phyloP scores from a whole-genome alignment of 2,113 vertebrate genomes.

The Brachyhypopomus gauderio region DNA sequence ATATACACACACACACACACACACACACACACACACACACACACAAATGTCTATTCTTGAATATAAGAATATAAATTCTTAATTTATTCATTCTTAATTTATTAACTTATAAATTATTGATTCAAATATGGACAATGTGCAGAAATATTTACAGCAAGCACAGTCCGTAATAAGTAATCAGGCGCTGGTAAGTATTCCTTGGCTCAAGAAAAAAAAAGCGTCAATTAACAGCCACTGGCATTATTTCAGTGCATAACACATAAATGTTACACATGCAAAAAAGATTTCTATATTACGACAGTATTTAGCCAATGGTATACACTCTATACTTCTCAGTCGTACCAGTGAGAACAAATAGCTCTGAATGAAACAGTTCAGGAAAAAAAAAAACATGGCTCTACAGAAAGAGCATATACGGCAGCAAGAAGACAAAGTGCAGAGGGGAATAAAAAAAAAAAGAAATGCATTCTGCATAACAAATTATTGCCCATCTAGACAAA shows the following conservation, averaged over 20 bases:
- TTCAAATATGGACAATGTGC: no score
- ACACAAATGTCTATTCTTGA: no score
- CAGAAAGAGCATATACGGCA: not conserved
- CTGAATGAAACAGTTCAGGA: not conserved
- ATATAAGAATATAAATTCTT: no score
- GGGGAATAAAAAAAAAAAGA: not conserved
- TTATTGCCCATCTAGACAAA: constrained; percentile 44
- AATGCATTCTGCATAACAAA: constrained; percentile 48
- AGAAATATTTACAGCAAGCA: no score
- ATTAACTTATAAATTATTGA: no score
- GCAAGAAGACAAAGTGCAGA: not conserved
- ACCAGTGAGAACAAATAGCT: not conserved
- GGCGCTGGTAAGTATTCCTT: no score
- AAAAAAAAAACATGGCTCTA: not conserved
- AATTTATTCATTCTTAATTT: no score
- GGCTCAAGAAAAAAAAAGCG: no score
- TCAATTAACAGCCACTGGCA: no score
- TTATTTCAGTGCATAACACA: not conserved
- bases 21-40: no score
- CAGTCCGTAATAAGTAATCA: no score
- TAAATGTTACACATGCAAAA: not conserved
- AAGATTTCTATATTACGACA: not conserved
- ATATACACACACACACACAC: no score
- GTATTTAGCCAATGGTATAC: not conserved
- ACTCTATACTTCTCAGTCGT: not conserved